Percentiles rank a stretch among this genome's conserved stretches.
Evolutionary conservation across 2,113 vertebrate species (phyloP).

Genomic region (Elanoides forficatus): DNA sequence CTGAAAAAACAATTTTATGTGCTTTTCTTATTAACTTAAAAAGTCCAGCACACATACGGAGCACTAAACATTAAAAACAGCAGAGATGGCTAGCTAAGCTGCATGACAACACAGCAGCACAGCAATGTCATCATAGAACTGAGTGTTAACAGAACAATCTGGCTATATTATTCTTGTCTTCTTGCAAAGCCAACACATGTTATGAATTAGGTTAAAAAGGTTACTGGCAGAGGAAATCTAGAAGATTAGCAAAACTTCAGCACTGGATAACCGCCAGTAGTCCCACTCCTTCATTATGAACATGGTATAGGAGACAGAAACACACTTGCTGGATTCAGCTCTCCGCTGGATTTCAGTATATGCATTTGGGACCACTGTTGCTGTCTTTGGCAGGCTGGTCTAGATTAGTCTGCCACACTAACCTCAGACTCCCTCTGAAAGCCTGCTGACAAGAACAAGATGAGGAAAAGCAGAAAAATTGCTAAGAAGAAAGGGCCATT

Average conservation of each 20-base stretch:
- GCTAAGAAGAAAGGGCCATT: not conserved
- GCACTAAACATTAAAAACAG: not conserved
- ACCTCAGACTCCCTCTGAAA: not conserved
- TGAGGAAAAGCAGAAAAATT: not conserved
- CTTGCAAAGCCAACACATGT: not conserved
- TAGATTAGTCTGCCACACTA: not conserved
- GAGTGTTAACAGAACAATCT: too few species aligned
- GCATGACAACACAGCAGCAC: not conserved
- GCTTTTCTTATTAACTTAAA: not conserved
- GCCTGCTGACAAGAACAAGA: not conserved
- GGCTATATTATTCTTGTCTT: not conserved
- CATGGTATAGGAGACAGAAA: not conserved
- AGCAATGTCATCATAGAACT: accelerated
- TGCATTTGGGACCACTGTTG: not conserved
- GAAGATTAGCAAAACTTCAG: not conserved
- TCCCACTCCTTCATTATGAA: not conserved
- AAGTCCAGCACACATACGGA: not conserved
- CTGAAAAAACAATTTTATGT: not conserved
- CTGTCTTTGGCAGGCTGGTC: not conserved
- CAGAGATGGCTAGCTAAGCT: not conserved
- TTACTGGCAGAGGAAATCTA: not conserved
- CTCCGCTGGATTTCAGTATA: not conserved
- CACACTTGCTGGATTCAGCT: not conserved
- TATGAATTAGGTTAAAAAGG: not conserved
- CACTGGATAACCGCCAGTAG: not conserved